Evolutionary conservation across 2,888 invertebrate species (phyloP), one percentile per base, ranked within the genome.

Genomic region (Cephonodes hylas): DNA sequence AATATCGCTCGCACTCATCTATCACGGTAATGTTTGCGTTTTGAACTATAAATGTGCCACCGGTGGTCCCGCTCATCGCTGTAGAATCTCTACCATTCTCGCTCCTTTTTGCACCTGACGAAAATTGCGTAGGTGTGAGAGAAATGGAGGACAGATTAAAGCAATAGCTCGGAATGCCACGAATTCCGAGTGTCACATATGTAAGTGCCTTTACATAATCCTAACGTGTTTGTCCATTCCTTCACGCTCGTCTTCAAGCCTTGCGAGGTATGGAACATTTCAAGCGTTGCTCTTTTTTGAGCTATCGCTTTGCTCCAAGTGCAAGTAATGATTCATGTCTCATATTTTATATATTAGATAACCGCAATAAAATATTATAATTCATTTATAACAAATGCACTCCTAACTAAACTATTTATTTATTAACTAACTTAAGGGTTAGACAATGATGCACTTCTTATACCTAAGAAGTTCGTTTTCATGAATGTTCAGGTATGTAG

Each of bases 111-210:
- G 4, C 42, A 25, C 60, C 42, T 42, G 10, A 15, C 1, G 5
- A 1, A 15, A 53, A 5, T 20, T n/a, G 1, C 42, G 27, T 18
- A 60, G 18, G 60, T 53, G 60, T n/a, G 53, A 60, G 42, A 27
- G 53, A 60, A 25, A 53, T 27, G 5, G 44, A n/a, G 27, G n/a
- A 23, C 10, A 38, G 60, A 27, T 48, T 53, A 53, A 53, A 53
- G 60, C 38, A 18, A 53, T 60, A 53, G 20, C 60, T 34, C 57
- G 45, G 59, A 61, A 73, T 67, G 66, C 61, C 67, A 64, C 59
- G 58, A 66, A 69, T 75, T 72, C 64, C 66, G 56, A 62, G 58
- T 65, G 71, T 72, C 71, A 65, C 69, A n/a, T n/a, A n/a, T n/a
- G 60, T 65, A 61, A 61, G 63, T 58, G 63, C 60, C 59, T 68